These are phyloP conservation scores for Tupiocoris notatus DNA, from an alignment of 2,888 invertebrate genomes.

Conservation along the genomic window DNA sequence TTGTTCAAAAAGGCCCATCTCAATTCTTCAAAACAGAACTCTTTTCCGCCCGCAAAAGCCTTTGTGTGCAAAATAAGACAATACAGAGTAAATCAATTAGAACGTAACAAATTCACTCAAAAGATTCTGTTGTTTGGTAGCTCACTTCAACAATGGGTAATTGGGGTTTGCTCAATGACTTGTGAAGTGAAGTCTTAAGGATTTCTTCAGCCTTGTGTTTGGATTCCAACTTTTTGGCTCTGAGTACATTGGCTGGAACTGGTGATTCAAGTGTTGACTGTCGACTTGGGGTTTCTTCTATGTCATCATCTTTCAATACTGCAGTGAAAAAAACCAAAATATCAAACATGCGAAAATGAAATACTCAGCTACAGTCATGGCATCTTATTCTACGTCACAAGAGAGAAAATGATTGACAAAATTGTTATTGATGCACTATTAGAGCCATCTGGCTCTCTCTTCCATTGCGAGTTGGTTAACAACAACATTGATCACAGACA, in stretches of 20 bases:
- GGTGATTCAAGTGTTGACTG: conserved; percentile 48
- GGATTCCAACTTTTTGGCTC: conserved; percentile 57
- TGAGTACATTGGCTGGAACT: conserved; percentile 49
- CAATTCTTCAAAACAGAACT: conserved; percentile 58
- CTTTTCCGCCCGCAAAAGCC: conserved; percentile 59
- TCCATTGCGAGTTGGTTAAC: no score
- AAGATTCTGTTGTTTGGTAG: no score
- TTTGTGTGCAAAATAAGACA: conserved; percentile 51
- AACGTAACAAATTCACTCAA: background rate
- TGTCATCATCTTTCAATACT: conserved; percentile 17
- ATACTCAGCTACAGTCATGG: no score
- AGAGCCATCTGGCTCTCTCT: no score
- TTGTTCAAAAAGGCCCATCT: conserved; percentile 49
- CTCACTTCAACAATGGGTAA: conserved; percentile 33
- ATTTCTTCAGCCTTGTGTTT: conserved; percentile 58
- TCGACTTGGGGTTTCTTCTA: conserved; percentile 50
- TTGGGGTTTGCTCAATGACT: conserved; percentile 3
- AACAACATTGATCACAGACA: no score
- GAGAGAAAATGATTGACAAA: no score
- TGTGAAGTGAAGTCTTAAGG: conserved; percentile 58
- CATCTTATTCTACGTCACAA: no score
- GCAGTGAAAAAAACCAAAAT: conserved; percentile 7
- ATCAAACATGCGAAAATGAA: no score
- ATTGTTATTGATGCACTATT: no score
- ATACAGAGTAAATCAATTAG: background rate